Base-by-base conservation (phyloP, 2,797 vertebrate species). In the Lagorchestes hirsutus region DNA sequence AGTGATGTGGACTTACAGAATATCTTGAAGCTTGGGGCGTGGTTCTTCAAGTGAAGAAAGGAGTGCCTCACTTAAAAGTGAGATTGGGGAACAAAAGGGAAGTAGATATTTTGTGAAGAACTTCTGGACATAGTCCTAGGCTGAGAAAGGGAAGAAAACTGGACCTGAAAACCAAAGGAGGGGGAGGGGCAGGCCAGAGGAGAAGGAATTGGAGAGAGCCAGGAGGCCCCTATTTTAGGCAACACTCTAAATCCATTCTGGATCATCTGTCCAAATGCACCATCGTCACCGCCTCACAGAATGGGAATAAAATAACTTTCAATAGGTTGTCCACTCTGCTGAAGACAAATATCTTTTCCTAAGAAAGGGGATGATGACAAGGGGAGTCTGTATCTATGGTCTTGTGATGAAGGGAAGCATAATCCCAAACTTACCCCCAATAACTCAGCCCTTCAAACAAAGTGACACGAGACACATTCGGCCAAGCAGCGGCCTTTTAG, bases 401-500 rank as follows among this genome's bases (percentile, higher is more conserved):
- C 56, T 40, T 46, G 46, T 92, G 28, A 87, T 62, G 18, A 93
- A 82, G 13, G 34, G 54, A 87, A 58, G 1, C 1, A 0, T 54
- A 31, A 14, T 90, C 40, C n/a, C 62, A 93, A 92, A 93, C 95
- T 6, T 46, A 10, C 34, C 11, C 11, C 62, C 57, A 90, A 2
- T 92, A 13, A 74, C 13, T 55, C 55, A 91, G 12, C 3, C 56
- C 29, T n/a, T 14, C 46, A 94, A 54, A 92, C 6, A 91, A 95
- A 90, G 55, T 5, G 24, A 96, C 92, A 87, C 28, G 34, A 46
- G 40, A 95, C 91, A 55, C 58, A 24, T 14, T 50, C 54, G 28
- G 93, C 92, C 96, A 96, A 91, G 96, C 95, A 94, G 97, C 91
- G 22, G 74, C 91, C 92, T 96, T 98, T 98, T 97, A 97, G 97